Base-by-base conservation (phyloP, 2,888 invertebrate species). In the Syritta pipiens region DNA sequence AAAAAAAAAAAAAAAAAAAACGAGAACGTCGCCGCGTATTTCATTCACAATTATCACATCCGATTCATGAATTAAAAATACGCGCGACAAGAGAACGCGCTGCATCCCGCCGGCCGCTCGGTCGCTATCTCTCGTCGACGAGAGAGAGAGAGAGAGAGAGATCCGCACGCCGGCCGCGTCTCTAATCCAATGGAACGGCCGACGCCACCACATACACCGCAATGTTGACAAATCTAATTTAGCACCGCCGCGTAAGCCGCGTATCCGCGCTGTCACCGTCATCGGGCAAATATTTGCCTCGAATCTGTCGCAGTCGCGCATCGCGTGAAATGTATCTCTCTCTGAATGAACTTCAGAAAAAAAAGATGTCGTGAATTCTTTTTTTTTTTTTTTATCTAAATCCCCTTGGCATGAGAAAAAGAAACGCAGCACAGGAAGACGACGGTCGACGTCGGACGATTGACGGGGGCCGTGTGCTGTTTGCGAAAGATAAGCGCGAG, bases 21-120 rank as follows among this genome's bases (percentile, higher is more conserved):
- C n/a, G n/a, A n/a, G n/a, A n/a, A n/a, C n/a, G n/a, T n/a, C n/a
- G n/a, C n/a, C n/a, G n/a, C n/a, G n/a, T 35, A 67, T 60, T 79
- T 79, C 79, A 79, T 79, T 79, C 79, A 79, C 62, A 79, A 79
- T 79, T 68, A 68, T 74, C 74, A 74, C 79, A 79, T 79, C 79
- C 79, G 79, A 79, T 74, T 68, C 55, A 51, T 79, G 79, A 79
- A 79, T 79, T 74, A 79, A 74, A 79, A 79, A 79, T 79, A 79
- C 60, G 42, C 60, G 51, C 35, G 35, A n/a, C n/a, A n/a, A n/a
- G n/a, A 67, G 44, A 35, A 60, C 72, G 71, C 77, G 59, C 65
- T 71, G 65, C 71, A 65, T 71, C 65, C 59, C 59, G 4, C 9
- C 10, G 42, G 28, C 42, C 19, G 10, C 28, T 28, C 3, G 24